Conservation (phyloP, 2,888 invertebrate genomes). For the Drosophila mulleri region DNA sequence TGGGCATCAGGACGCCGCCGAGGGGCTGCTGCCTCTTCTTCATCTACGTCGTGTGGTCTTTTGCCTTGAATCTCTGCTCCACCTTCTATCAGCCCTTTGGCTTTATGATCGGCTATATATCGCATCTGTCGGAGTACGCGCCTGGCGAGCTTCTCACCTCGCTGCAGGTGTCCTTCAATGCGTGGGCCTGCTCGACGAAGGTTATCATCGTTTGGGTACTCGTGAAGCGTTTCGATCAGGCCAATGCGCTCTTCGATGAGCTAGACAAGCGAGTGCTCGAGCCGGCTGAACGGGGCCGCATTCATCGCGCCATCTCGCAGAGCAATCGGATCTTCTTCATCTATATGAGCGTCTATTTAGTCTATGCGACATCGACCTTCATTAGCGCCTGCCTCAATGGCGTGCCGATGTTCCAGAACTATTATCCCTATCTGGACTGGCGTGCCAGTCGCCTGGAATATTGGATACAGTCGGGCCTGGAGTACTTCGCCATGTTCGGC, state of each 20-base stretch:
- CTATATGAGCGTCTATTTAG: constrained; percentile 57
- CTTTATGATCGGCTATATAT: constrained; percentile 59
- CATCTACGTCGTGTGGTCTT: constrained; percentile 59
- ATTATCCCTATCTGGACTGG: constrained; percentile 76
- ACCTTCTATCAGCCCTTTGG: constrained; percentile 66
- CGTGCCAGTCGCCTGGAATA: constrained; percentile 50
- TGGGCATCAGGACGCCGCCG: constrained; percentile 66
- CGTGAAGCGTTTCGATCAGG: constrained; percentile 57
- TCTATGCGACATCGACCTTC: constrained; percentile 66
- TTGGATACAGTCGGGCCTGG: constrained; percentile 62
- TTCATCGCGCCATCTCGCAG: constrained; percentile 54
- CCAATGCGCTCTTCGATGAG: constrained; percentile 61
- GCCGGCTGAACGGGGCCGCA: constrained; percentile 47
- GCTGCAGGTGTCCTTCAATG: constrained; percentile 73
- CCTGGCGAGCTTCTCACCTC: constrained; percentile 75
- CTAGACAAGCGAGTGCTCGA: constrained; percentile 59
- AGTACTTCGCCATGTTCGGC: constrained; percentile 66
- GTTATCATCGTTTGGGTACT: constrained; percentile 66
- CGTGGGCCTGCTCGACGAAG: constrained; percentile 68
- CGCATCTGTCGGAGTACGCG: constrained; percentile 57
- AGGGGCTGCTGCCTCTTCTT: constrained; percentile 26
- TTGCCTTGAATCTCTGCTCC: constrained; percentile 57
- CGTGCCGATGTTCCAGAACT: constrained; percentile 73
- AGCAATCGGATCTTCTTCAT: constrained; percentile 67
- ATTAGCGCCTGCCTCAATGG: constrained; percentile 58